phyloP scores from a whole-genome alignment of 2,888 invertebrate genomes.

The Molanna angustata region DNA sequence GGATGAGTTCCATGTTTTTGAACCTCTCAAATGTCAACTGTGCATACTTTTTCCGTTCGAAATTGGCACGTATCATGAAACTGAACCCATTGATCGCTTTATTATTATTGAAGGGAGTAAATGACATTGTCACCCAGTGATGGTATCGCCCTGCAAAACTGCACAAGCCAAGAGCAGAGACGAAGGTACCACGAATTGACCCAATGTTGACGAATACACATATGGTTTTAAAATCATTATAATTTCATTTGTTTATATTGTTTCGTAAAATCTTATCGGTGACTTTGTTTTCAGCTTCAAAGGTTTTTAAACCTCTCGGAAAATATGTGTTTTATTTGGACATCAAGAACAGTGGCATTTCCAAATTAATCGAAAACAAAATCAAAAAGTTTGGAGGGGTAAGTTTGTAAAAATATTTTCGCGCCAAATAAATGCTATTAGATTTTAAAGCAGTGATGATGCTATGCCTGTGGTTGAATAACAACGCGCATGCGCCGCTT shows the following conservation, averaged over 20 bases:
- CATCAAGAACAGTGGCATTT: conserved; percentile 66
- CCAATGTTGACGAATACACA: conserved; percentile 7
- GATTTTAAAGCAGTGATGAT: too few relatives aligned
- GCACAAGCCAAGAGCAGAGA: conserved; percentile 13
- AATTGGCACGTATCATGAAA: conserved; percentile 23
- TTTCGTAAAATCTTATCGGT: too few relatives aligned
- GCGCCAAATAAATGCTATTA: conserved; percentile 20
- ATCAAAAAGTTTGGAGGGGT: conserved; percentile 72
- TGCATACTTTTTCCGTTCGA: conserved; percentile 16
- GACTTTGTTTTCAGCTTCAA: conserved; percentile 39
- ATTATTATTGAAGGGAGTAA: conserved; percentile 5
- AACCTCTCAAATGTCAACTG: conserved; percentile 17
- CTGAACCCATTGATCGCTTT: conserved; percentile 9
- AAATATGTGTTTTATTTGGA: conserved; percentile 75
- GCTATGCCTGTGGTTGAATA: neutral
- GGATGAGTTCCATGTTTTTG: neutral
- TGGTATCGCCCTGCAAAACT: conserved; percentile 29
- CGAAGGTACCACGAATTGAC: conserved; percentile 23
- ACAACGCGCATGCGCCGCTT: conserved; percentile 20
- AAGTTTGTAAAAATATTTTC: conserved; percentile 42
- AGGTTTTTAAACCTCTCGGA: conserved; percentile 57
- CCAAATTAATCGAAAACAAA: conserved; percentile 64
- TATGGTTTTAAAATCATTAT: conserved; percentile 19
- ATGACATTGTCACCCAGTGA: conserved; percentile 15
- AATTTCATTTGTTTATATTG: too few relatives aligned